phyloP scores from a whole-genome alignment of 2,888 invertebrate species.

The Heliconius aoede region DNA sequence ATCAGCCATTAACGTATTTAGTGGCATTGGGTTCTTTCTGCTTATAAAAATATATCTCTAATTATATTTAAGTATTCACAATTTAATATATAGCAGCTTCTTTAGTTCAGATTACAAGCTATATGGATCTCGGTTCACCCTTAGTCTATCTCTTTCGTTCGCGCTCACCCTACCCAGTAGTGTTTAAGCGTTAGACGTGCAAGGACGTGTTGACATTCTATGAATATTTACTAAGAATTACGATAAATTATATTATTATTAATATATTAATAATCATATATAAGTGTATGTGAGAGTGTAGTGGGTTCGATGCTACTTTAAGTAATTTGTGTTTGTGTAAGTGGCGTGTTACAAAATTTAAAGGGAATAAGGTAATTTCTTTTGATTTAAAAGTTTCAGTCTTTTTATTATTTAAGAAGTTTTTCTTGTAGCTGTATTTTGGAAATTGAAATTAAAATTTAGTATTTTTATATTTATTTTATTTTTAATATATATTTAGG shows the following conservation, averaged over 20 bases:
- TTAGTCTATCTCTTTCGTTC: constrained; percentile 56
- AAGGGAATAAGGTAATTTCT: constrained; percentile 3
- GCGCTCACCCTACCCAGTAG: constrained; percentile 65
- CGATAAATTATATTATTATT: constrained; percentile 47
- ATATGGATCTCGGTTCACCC: constrained; percentile 60
- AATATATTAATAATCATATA: constrained; percentile 40
- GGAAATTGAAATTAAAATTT: not conserved
- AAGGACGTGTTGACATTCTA: constrained; percentile 52
- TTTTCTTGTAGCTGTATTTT: not conserved
- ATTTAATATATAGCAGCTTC: constrained; percentile 24
- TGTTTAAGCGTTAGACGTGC: constrained; percentile 57
- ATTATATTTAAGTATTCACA: not conserved
- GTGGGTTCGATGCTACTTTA: constrained; percentile 27
- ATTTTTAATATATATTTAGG: not conserved
- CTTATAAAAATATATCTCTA: not conserved
- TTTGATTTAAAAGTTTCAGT: not conserved
- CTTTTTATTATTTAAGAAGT: not conserved
- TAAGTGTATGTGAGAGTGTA: constrained; percentile 47
- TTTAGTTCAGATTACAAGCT: constrained; percentile 54
- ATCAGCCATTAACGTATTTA: no score
- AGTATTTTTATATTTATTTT: not conserved
- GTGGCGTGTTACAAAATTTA: constrained; percentile 4
- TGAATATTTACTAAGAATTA: constrained; percentile 43
- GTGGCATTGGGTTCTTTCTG: not conserved
- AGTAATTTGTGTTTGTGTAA: constrained; percentile 24